Conservation (phyloP, 2,797 vertebrate genomes). For the Lagorchestes hirsutus region DNA sequence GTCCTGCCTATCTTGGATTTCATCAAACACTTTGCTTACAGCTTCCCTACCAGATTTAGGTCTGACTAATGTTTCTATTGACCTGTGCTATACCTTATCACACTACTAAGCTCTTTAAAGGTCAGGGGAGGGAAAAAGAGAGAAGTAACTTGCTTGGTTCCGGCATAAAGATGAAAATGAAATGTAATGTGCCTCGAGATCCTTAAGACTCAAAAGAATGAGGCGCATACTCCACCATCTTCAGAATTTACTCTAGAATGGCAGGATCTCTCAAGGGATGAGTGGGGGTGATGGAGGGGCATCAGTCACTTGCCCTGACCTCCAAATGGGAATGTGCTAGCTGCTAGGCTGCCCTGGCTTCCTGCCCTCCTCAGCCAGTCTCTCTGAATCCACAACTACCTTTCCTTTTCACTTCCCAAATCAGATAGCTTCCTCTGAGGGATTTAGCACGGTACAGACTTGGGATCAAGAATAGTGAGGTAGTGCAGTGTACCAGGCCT, state of each 20-base stretch:
- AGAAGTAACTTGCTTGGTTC: background rate
- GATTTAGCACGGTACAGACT: background rate
- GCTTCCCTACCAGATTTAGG: background rate
- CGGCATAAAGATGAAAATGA: background rate
- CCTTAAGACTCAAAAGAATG: background rate
- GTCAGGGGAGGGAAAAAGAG: background rate
- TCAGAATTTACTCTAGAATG: background rate
- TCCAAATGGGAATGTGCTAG: background rate
- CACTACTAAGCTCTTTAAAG: background rate
- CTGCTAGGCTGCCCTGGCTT: background rate
- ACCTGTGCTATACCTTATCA: background rate
- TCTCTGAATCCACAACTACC: background rate
- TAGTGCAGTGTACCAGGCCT: no score
- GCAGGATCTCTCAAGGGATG: background rate
- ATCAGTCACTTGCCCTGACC: background rate
- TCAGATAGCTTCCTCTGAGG: background rate
- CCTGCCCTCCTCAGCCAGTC: background rate
- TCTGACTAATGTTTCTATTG: background rate
- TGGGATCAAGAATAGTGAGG: background rate
- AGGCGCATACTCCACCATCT: background rate
- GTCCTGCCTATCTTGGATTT: background rate
- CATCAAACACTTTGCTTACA: background rate
- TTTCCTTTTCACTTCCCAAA: background rate
- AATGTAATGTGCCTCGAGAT: background rate
- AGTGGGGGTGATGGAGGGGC: background rate